These are phyloP conservation scores for Melanotaenia boesemani DNA, from an alignment of 2,797 vertebrate species.

Conservation along the genomic window DNA sequence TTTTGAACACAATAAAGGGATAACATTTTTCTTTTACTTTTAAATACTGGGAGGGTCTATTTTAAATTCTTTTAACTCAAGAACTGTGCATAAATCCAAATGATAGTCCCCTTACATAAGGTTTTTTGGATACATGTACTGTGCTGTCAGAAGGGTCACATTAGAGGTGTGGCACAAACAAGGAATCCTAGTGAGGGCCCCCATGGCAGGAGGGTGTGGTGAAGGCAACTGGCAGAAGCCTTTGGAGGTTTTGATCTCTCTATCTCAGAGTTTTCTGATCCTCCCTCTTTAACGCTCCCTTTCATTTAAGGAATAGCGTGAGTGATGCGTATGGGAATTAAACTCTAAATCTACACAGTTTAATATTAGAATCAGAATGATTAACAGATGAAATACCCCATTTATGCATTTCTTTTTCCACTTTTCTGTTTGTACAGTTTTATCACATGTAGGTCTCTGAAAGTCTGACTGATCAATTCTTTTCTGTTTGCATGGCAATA, in stretches of 20 bases:
- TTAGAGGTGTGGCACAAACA: slow-evolving; percentile 27
- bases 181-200: slow-evolving; percentile 19
- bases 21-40: no score
- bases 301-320: slow-evolving; percentile 36
- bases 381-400: slow-evolving; percentile 3
- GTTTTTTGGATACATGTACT: slow-evolving; percentile 17
- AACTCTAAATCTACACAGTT: slow-evolving; percentile 6
- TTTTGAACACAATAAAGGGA: no score
- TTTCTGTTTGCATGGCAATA: slow-evolving; percentile 21
- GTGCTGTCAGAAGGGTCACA: background rate
- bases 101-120: background rate
- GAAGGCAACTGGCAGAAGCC: slow-evolving; percentile 53
- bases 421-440: background rate
- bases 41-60: no score
- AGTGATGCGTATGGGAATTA: slow-evolving; percentile 2
- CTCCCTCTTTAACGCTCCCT: slow-evolving; percentile 40
- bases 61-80: no score
- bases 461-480: slow-evolving; percentile 22
- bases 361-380: slow-evolving; percentile 12
- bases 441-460: background rate
- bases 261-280: slow-evolving; percentile 50
- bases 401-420: background rate
- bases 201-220: slow-evolving; percentile 46
- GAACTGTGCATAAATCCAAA: no score
- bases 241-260: slow-evolving; percentile 58